Base-by-base conservation (phyloP, 2,888 invertebrate genomes). In the Rhingia rostrata region DNA sequence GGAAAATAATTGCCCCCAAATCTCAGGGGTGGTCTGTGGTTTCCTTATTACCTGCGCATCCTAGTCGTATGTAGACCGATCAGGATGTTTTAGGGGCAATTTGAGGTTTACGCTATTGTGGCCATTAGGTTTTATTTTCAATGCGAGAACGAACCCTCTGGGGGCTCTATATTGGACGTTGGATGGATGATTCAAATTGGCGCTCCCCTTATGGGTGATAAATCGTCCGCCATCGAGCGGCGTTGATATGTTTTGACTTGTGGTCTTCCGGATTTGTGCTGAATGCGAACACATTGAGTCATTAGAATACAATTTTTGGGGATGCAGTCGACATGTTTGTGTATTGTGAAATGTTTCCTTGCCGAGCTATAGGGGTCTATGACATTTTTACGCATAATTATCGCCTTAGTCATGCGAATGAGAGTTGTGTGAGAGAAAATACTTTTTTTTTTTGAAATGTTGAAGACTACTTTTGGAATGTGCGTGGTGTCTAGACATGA, bases 271-370 rank as follows among this genome's bases (percentile, higher is more conserved):
- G 22, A 2, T 2, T 22, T 22, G 58, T 54, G 74, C 43, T 80
- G 80, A 84, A 80, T 84, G 84, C 74, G 53, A 80, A 84, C 84
- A 84, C 73, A 84, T 84, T 80, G 84, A 84, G 70, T 80, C 84
- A 84, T 84, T 84, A 80, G 22, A 84, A 75, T 51, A 64, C 49
- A 51, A 80, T 75, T 80, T 83, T 63, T 12, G 73, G 74, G 74
- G 64, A 70, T 66, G 64, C 74, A 66, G 70, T 54, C 63, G 75
- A 80, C 56, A 69, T 69, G 64, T 64, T 73, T 58, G 32, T 66
- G 73, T 78, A 22, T 22, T 22, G 22, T 43, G 56, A 39, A 69
- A 66, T 39, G 6, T 22, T 51, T 35, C 53, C 47, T 60, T 45
- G 10, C 43, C 51, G 72, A 58, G 64, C 37, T 32, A 41, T 35